A percentile compares a stretch with the other conserved stretches of the same genome.
Conservation (phyloP, 2,888 invertebrate genomes). For the Fissipunctia ypsillon region DNA sequence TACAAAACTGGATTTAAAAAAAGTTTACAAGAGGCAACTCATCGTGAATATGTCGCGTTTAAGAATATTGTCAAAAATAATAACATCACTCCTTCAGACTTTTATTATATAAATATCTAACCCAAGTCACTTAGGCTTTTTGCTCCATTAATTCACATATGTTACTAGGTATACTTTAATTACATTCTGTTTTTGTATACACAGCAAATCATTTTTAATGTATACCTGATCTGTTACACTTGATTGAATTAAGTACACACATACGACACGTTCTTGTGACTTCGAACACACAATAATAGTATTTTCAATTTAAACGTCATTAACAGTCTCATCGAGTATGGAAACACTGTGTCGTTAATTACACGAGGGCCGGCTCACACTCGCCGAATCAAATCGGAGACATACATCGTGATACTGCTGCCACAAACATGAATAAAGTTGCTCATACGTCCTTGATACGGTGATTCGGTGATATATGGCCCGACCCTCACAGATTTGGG, state of each 20-base stretch:
- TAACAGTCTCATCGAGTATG: constrained; percentile 50
- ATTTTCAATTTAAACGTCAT: constrained; percentile 15
- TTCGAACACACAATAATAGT: constrained; percentile 4
- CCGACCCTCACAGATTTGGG: constrained; percentile 44
- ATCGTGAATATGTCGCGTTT: constrained; percentile 23
- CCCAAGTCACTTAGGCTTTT: constrained; percentile 45
- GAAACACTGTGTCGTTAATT: constrained; percentile 39
- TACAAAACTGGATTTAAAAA: constrained; percentile 36
- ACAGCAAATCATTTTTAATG: constrained; percentile 16
- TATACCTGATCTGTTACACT: constrained; percentile 9
- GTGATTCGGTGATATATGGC: constrained; percentile 43
- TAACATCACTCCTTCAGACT: constrained; percentile 16
- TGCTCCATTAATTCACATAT: constrained; percentile 28
- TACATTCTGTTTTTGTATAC: constrained; percentile 33
- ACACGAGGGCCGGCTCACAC: constrained; percentile 8
- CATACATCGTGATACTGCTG: constrained; percentile 29
- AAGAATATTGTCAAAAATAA: constrained; percentile 35
- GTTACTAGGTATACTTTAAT: constrained; percentile 24
- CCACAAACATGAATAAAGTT: constrained; percentile 49
- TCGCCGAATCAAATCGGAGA: constrained; percentile 16
- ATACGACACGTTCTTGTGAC: background rate
- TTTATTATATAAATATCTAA: constrained; percentile 19
- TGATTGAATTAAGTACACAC: constrained; percentile 37
- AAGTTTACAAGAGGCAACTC: constrained; percentile 28
- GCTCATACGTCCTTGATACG: constrained; percentile 44